Conservation (phyloP, 35 echinoderm and acorn worm genomes). For the Lytechinus variegatus region DNA sequence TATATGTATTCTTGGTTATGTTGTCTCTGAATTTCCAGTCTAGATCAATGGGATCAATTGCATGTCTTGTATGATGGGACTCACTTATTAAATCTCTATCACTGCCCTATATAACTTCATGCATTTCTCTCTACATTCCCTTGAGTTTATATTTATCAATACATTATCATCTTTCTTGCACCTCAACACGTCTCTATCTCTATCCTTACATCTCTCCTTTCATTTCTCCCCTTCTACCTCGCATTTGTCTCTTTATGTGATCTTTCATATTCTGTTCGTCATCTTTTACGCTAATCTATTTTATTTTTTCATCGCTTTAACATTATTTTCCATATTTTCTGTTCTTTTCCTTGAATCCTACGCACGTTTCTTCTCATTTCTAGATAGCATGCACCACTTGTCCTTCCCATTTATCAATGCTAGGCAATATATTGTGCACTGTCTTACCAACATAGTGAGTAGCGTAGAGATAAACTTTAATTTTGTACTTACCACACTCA, state of each 20-base stretch:
- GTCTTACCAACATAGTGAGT: constrained; percentile 88
- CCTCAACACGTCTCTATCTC: neutral
- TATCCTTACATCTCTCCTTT: neutral
- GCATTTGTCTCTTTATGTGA: no score
- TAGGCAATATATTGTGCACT: constrained; percentile 67
- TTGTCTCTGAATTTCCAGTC: no score
- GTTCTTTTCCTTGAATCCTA: neutral
- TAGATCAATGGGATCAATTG: no score
- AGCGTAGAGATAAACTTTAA: neutral
- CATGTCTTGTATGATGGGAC: no score
- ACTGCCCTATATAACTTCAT: no score
- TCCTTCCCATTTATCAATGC: constrained; percentile 85
- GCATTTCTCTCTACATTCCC: no score
- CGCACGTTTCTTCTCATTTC: neutral
- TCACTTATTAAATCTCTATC: no score
- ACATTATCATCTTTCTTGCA: no score
- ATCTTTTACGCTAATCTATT: neutral
- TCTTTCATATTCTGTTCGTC: no score
- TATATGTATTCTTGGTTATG: no score
- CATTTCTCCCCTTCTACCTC: neutral
- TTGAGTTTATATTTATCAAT: no score
- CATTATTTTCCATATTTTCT: neutral
- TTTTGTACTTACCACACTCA: no score
- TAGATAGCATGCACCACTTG: constrained; percentile 70
- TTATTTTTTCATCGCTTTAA: neutral